Percentiles rank a stretch among this genome's conserved stretches.
These are phyloP conservation scores for Eupeodes luniger DNA, from an alignment of 2,888 invertebrate genomes.

Conservation along the genomic window DNA sequence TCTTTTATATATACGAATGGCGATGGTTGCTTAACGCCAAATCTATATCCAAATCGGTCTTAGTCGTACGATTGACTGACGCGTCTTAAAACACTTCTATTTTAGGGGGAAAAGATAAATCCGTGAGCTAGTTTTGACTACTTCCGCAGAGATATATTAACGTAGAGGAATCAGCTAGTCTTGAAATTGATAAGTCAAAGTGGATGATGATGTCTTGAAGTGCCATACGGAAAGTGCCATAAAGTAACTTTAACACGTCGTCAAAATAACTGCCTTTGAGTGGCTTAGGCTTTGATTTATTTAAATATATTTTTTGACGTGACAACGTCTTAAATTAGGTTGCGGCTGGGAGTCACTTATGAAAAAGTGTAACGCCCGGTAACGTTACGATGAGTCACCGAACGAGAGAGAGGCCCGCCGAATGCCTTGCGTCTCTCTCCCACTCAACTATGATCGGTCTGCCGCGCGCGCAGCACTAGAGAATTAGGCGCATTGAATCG, in stretches of 20 bases:
- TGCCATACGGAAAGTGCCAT: not conserved
- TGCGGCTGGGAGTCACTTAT: too few relatives aligned
- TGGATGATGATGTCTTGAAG: not conserved
- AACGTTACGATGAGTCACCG: too few relatives aligned
- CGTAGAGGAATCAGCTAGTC: not conserved
- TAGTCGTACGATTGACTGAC: not conserved
- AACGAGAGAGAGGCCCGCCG: too few relatives aligned
- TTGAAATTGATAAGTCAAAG: too few relatives aligned
- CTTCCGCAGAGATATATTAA: constrained; percentile 58
- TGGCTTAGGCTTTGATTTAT: not conserved
- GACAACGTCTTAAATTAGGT: too few relatives aligned
- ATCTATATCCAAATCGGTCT: not conserved
- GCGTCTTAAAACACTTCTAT: constrained; percentile 47
- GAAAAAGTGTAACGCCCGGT: too few relatives aligned
- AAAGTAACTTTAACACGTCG: not conserved
- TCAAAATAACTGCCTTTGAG: not conserved
- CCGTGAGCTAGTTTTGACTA: constrained; percentile 65
- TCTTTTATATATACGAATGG: not conserved
- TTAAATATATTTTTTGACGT: not conserved
- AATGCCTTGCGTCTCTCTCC: too few relatives aligned
- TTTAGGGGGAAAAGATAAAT: constrained; percentile 45
- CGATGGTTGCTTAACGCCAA: not conserved
- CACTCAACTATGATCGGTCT: too few relatives aligned
- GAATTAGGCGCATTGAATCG: too few relatives aligned
- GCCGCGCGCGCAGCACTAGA: too few relatives aligned